Conservation (phyloP, 1,140 invertebrate species). For the Drosophila arizonae region DNA sequence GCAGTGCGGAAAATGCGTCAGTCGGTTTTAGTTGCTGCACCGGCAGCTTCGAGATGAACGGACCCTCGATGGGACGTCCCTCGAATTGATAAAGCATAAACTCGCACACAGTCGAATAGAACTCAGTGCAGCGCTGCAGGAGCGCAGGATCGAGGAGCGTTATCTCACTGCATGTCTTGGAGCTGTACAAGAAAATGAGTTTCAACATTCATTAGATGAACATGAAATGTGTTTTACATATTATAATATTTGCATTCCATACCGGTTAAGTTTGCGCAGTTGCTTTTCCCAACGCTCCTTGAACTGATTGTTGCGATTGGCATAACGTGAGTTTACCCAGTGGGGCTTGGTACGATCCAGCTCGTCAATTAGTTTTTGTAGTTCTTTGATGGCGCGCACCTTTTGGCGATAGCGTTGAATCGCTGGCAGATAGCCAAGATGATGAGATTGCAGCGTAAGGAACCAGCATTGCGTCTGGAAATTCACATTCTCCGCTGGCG, state of each 20-base stretch:
- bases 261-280: slow-evolving; percentile 87
- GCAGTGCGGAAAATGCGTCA: slow-evolving; percentile 92
- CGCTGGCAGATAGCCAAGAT: slow-evolving; percentile 94
- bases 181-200: slow-evolving; percentile 82
- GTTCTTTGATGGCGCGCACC: slow-evolving; percentile 91
- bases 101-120: slow-evolving; percentile 93
- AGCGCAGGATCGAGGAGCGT: slow-evolving; percentile 92
- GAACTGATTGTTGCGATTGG: slow-evolving; percentile 90
- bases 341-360: slow-evolving; percentile 90
- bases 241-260: slow-evolving; percentile 14
- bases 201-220: too few species aligned
- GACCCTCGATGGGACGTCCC: slow-evolving; percentile 79
- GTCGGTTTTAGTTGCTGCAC: slow-evolving; percentile 86
- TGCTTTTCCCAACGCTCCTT: slow-evolving; percentile 94
- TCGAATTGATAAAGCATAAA: slow-evolving; percentile 88
- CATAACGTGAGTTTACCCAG: slow-evolving; percentile 91
- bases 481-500: slow-evolving; percentile 85
- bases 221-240: too few species aligned
- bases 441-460: slow-evolving; percentile 95
- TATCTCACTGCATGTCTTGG: slow-evolving; percentile 94
- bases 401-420: slow-evolving; percentile 94
- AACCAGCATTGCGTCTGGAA: slow-evolving; percentile 99
- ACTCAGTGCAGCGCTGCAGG: slow-evolving; percentile 90
- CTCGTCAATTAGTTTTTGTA: slow-evolving; percentile 96
- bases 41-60: slow-evolving; percentile 80